Evolutionary conservation across 2,888 invertebrate genomes (phyloP).

Genomic region (Nesidiocoris tenuis): DNA sequence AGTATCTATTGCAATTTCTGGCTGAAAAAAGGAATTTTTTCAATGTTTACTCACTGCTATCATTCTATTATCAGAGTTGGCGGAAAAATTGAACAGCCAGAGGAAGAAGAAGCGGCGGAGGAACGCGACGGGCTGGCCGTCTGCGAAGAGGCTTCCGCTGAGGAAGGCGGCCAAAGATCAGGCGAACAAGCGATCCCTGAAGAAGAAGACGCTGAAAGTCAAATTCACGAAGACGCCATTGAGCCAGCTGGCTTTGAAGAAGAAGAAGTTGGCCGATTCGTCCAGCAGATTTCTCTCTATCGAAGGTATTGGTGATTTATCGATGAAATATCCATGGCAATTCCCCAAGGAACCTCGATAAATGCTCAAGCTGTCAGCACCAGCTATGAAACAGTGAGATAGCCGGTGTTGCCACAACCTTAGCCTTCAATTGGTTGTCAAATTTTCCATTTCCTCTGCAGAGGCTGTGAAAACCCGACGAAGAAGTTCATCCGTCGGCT

Average conservation of each 20-base stretch:
- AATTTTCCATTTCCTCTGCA: not conserved
- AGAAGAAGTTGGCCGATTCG: not conserved
- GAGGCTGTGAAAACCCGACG: not conserved
- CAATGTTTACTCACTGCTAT: too few relatives aligned
- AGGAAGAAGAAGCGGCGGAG: not conserved
- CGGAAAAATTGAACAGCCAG: not conserved
- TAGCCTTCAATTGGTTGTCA: too few relatives aligned
- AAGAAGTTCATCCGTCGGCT: not conserved
- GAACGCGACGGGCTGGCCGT: not conserved
- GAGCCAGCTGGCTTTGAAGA: not conserved
- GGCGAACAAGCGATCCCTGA: not conserved
- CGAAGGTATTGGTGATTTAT: not conserved
- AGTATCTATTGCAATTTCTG: too few relatives aligned
- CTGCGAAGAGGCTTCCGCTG: not conserved
- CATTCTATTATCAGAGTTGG: too few relatives aligned
- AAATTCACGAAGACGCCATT: not conserved
- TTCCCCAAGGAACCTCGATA: too few relatives aligned
- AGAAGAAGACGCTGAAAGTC: not conserved
- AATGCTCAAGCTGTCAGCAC: too few relatives aligned
- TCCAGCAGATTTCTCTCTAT: not conserved
- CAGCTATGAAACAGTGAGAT: too few relatives aligned
- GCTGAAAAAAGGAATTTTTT: too few relatives aligned
- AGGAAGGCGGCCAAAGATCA: not conserved
- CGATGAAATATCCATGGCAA: not conserved
- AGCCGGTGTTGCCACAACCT: too few relatives aligned